These are phyloP conservation scores for Aselliscus stoliczkanus DNA, from an alignment of 2,797 vertebrate species.

Conservation along the genomic window DNA sequence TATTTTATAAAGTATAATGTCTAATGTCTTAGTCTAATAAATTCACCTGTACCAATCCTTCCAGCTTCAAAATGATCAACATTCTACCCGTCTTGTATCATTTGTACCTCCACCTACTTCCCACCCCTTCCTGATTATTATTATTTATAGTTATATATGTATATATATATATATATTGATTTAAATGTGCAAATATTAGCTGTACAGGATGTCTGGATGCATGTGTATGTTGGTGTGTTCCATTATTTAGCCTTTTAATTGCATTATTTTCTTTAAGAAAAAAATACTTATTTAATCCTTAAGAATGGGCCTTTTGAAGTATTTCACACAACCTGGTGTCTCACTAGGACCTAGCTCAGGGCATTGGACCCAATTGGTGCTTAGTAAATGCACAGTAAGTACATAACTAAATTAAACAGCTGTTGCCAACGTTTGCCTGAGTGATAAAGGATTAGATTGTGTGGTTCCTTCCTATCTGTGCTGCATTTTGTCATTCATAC, in stretches of 20 bases:
- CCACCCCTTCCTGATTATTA: not conserved
- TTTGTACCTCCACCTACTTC: not conserved
- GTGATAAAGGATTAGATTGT: not conserved
- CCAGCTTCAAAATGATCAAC: not conserved
- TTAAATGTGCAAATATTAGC: not conserved
- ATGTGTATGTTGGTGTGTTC: not conserved
- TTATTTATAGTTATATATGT: not conserved
- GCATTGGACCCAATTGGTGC: not conserved
- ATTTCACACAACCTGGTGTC: not conserved
- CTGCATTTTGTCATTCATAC: not conserved
- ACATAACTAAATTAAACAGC: not conserved
- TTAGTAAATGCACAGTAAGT: not conserved
- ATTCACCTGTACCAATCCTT: not conserved
- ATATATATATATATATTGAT: not conserved
- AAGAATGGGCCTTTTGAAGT: not conserved
- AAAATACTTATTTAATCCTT: not conserved
- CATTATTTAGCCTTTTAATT: not conserved
- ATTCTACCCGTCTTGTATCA: not conserved
- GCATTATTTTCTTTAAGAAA: not conserved
- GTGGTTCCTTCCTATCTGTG: not conserved
- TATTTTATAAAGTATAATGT: not conserved
- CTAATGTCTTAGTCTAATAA: not conserved
- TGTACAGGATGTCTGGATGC: not conserved
- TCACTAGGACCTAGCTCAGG: not conserved
- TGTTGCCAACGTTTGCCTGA: not conserved